Evolutionary conservation across 2,888 invertebrate species (phyloP).

Genomic region (Folsomia candida): DNA sequence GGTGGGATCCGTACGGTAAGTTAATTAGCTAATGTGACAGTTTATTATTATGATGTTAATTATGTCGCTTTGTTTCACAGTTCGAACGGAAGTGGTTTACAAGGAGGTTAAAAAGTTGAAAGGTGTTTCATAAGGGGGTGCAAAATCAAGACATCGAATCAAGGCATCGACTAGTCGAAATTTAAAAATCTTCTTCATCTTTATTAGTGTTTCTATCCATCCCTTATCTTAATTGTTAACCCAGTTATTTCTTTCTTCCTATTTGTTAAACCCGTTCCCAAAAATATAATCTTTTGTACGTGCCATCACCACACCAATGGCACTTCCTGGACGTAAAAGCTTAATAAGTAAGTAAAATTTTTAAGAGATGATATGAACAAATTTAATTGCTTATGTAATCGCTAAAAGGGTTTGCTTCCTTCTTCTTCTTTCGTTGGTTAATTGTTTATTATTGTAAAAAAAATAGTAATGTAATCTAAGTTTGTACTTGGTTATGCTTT

Average conservation of each 20-base stretch:
- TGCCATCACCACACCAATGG: too few species aligned
- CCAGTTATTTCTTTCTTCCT: not conserved
- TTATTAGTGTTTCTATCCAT: not conserved
- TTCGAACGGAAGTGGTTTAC: conserved; percentile 65
- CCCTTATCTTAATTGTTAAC: not conserved
- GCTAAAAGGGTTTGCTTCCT: too few species aligned
- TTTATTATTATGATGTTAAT: not conserved
- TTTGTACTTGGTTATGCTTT: too few species aligned
- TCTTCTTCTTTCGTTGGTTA: too few species aligned
- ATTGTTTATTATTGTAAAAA: too few species aligned
- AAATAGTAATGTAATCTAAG: too few species aligned
- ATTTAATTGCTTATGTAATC: not conserved
- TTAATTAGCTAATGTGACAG: too few species aligned
- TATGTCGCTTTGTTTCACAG: conserved; percentile 56
- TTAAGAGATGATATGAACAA: not conserved
- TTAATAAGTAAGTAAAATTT: not conserved
- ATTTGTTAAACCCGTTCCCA: not conserved
- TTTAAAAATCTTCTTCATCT: too few species aligned
- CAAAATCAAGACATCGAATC: too few species aligned
- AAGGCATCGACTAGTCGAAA: too few species aligned
- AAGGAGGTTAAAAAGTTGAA: conserved; percentile 74
- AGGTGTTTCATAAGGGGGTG: conserved; percentile 56
- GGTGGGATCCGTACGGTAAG: conserved; percentile 65
- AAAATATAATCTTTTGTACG: too few species aligned
- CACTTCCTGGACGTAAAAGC: conserved; percentile 6